Conservation (phyloP, 2,113 vertebrate species). For the Microcebus tavaratra region DNA sequence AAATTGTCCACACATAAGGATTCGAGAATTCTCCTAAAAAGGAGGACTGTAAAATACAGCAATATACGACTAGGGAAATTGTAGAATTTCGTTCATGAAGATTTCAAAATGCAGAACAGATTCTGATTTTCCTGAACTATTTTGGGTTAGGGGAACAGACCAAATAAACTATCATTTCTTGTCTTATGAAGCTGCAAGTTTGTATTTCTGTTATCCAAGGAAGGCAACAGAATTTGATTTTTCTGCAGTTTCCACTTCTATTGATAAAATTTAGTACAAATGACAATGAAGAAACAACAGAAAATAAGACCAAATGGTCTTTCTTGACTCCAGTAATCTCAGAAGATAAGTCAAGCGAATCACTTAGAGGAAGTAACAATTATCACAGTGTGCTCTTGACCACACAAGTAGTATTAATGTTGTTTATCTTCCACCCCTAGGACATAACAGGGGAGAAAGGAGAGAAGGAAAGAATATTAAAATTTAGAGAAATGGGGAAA, state of each 20-base stretch:
- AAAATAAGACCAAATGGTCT: background rate
- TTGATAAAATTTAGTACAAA: background rate
- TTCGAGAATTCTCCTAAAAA: conserved; percentile 26
- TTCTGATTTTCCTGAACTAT: conserved; percentile 27
- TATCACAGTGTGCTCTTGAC: background rate
- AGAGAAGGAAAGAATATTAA: background rate
- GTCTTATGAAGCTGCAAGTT: background rate
- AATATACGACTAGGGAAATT: background rate
- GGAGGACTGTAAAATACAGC: background rate
- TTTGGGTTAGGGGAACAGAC: background rate
- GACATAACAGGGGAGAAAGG: background rate
- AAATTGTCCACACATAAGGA: background rate
- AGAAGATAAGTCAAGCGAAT: conserved; percentile 22
- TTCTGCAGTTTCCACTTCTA: background rate
- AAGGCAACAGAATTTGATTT: conserved; percentile 31
- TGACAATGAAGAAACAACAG: background rate
- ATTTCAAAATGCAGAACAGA: background rate
- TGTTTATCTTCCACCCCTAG: background rate
- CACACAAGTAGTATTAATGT: background rate
- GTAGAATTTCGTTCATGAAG: background rate
- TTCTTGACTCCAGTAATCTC: conserved; percentile 7
- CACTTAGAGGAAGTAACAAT: background rate
- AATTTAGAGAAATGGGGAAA: background rate
- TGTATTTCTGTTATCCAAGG: conserved; percentile 31
- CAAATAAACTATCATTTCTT: background rate